Evolutionary conservation across 2,113 vertebrate species (phyloP), one percentile per base, ranked within the genome.

Genomic region (Nothobranchius furzeri): DNA sequence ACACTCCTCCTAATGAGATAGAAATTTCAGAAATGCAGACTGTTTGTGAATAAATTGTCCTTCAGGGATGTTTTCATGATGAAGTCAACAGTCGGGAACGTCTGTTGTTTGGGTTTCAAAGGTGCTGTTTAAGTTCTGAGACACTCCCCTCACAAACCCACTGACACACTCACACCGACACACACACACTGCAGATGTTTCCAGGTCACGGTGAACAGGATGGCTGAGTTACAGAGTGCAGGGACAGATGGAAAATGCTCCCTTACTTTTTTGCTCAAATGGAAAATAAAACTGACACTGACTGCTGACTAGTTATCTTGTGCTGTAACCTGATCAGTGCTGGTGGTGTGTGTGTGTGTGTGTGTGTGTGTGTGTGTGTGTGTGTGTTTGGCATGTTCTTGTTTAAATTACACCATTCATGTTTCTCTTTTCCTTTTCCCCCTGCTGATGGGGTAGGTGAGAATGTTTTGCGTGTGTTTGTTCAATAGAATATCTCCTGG

Each of bases 131-230:
- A 52, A 55, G 35, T 45, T 42, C 30, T 63, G n/a, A 2, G 7
- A 51, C n/a, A 6, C 15, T 0, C 25, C 12, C 30, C 3, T 35
- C 17, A 17, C 15, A 1, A 20, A 20, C 20, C 20, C 64, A 30
- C 37, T 7, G 6, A 9, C n/a, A 0, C 17, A 46, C 17, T 13
- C 15, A 1, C 64, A 30, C 37, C 4, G 6, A 9, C n/a, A 0
- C 17, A 64, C 25, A 25, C 69, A 43, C 90, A 91, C 36, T 71
- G 46, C 90, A 92, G 87, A 88, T 92, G 91, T 88, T 90, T 92
- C 91, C 90, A 70, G 87, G 75, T 80, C 85, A 70, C 36, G 57
- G 71, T 53, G 42, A 81, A n/a, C 61, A 20, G 15, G 56, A 49
- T 30, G 7, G 50, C 40, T 2, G 15, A 48, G 57, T 66, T 10